Evolutionary conservation across 1,140 invertebrate species (phyloP).

Genomic region (Cataglyphis hispanica): DNA sequence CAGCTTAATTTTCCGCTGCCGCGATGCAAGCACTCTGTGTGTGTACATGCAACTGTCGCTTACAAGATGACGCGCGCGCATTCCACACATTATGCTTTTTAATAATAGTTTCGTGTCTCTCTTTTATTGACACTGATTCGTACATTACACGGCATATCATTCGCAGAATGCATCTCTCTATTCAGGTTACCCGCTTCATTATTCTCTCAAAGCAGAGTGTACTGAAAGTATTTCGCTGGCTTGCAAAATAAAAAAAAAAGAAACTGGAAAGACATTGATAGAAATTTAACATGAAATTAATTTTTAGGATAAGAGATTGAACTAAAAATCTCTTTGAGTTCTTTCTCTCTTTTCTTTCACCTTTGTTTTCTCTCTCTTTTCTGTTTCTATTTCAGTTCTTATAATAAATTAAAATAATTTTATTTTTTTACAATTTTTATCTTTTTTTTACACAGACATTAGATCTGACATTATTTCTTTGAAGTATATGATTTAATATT

Average conservation of each 20-base stretch:
- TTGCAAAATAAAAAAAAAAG: neutral
- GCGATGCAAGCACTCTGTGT: slow-evolving; percentile 42
- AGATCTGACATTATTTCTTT: neutral
- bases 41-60: slow-evolving; percentile 33
- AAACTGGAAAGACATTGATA: neutral
- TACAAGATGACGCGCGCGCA: slow-evolving; percentile 40
- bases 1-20: slow-evolving; percentile 19
- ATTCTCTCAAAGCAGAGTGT: neutral
- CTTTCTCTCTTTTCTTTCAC: neutral
- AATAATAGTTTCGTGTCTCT: slow-evolving; percentile 68
- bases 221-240: neutral
- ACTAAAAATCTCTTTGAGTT: neutral
- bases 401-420: neutral
- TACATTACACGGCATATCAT: slow-evolving; percentile 51
- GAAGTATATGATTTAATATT: neutral
- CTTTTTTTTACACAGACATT: too few relatives aligned
- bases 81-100: slow-evolving; percentile 70
- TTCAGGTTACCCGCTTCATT: neutral
- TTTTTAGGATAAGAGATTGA: neutral
- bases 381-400: neutral
- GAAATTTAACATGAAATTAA: neutral
- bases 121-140: slow-evolving; percentile 76
- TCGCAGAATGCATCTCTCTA: neutral
- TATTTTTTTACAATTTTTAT: neutral
- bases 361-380: neutral